These are phyloP conservation scores for Gallinago undulata DNA, from an alignment of 2,113 vertebrate species.

Conservation along the genomic window DNA sequence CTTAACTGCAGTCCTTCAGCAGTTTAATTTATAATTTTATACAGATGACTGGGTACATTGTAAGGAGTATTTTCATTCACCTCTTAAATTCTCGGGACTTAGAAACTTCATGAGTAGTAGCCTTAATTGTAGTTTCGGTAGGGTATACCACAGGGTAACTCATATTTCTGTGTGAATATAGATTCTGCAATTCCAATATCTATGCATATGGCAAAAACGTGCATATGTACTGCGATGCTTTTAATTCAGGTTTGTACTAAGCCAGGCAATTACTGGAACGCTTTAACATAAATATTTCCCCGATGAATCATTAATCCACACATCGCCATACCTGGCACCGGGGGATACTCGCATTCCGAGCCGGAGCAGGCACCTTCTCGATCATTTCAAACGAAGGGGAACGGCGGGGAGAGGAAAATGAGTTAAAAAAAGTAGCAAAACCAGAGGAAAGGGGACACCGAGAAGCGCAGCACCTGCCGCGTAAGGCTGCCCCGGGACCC, in stretches of 20 bases:
- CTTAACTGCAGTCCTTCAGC: not conserved
- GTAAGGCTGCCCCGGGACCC: not conserved
- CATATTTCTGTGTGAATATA: not conserved
- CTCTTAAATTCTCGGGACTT: not conserved
- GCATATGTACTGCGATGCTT: not conserved
- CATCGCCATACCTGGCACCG: not conserved
- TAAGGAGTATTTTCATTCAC: not conserved
- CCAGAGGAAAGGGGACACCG: no score
- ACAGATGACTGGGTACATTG: not conserved
- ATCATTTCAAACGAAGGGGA: not conserved
- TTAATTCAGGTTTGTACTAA: not conserved
- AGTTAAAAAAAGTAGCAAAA: not conserved
- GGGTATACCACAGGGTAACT: not conserved
- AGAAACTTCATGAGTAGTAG: not conserved
- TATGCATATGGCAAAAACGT: not conserved
- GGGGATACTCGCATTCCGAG: not conserved
- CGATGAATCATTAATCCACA: not conserved
- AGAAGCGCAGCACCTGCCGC: not conserved
- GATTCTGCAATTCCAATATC: not conserved
- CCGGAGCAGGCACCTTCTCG: not conserved
- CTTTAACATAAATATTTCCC: constrained; percentile 10
- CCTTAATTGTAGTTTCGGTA: not conserved
- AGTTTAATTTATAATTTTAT: not conserved
- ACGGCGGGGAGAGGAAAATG: not conserved
- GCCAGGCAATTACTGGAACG: not conserved